phyloP scores from a whole-genome alignment of 2,888 invertebrate genomes.

The Clanis bilineata region DNA sequence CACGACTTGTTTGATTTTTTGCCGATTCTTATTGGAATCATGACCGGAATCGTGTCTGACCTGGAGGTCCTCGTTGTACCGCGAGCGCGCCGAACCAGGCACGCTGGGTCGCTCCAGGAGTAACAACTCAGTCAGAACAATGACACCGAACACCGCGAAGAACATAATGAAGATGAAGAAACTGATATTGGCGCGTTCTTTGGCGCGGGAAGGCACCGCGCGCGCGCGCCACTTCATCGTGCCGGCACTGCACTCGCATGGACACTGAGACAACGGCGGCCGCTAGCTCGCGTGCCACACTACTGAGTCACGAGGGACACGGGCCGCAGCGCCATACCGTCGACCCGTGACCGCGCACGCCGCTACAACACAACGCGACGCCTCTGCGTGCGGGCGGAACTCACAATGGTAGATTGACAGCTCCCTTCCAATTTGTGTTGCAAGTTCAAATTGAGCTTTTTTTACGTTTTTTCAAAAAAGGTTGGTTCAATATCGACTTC shows the following conservation, averaged over 20 bases:
- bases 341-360: conserved; percentile 39
- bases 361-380: conserved; percentile 53
- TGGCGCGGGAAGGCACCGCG: conserved; percentile 80
- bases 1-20: background rate
- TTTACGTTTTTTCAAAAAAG: conserved; percentile 14
- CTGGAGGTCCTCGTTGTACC: conserved; percentile 88
- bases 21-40: conserved; percentile 26
- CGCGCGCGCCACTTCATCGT: conserved; percentile 76
- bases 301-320: conserved; percentile 51
- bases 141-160: conserved; percentile 93
- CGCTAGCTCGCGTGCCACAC: conserved; percentile 50
- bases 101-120: conserved; percentile 79
- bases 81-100: conserved; percentile 75
- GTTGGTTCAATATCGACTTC: background rate
- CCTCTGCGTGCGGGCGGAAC: conserved; percentile 44
- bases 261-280: conserved; percentile 45
- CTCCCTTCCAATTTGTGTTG: conserved; percentile 40
- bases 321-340: conserved; percentile 46
- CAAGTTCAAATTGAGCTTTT: conserved; percentile 35
- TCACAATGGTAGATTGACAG: conserved; percentile 43
- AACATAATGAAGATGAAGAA: conserved; percentile 95
- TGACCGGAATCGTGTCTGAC: conserved; percentile 44
- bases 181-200: conserved; percentile 93
- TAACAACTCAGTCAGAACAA: conserved; percentile 93
- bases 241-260: conserved; percentile 55